Base-by-base conservation (phyloP, 2,888 invertebrate genomes). In the Germaria angustata region DNA sequence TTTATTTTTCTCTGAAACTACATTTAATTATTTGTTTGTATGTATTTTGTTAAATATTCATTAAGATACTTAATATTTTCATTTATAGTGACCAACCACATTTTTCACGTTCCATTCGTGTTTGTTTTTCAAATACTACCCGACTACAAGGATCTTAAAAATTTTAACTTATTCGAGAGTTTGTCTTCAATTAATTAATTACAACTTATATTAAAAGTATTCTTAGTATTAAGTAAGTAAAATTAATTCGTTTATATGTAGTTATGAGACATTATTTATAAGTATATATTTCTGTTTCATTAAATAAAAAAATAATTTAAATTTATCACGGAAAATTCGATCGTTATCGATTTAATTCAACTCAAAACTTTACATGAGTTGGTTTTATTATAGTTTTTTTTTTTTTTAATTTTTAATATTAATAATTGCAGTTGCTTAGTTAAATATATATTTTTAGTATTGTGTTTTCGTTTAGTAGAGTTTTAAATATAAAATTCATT, bases 261-360 rank as follows among this genome's bases (percentile, higher is more conserved):
- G 39, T 15, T 59, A 6, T 22, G 11, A 28, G n/a, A n/a, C n/a
- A n/a, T n/a, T n/a, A n/a, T n/a, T n/a, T n/a, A n/a, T n/a, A n/a
- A n/a, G n/a, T n/a, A n/a, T n/a, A n/a, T n/a, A n/a, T n/a, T n/a
- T n/a, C n/a, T n/a, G n/a, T n/a, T n/a, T n/a, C 28, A 53, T 72
- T 36, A 61, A 61, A 59, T 73, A 68, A 13, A 73, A 78, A 61
- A 73, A 68, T 78, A 73, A 81, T 78, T 75, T 75, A 75, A 79
- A 71, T 79, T 65, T 82, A 82, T 82, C 82, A 82, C 82, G 75
- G 36, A 82, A 79, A 82, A 75, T 82, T 82, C 82, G 81, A 65
- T 82, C 69, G 69, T 59, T 79, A 65, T 51, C 69, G 73, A 78
- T 78, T 76, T 28, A 69, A 75, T 69, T 57, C 15, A 82, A 78